Percentiles rank a stretch among this genome's conserved stretches.
Conservation (phyloP, 2,797 vertebrate species). For the Harpagifer antarcticus region DNA sequence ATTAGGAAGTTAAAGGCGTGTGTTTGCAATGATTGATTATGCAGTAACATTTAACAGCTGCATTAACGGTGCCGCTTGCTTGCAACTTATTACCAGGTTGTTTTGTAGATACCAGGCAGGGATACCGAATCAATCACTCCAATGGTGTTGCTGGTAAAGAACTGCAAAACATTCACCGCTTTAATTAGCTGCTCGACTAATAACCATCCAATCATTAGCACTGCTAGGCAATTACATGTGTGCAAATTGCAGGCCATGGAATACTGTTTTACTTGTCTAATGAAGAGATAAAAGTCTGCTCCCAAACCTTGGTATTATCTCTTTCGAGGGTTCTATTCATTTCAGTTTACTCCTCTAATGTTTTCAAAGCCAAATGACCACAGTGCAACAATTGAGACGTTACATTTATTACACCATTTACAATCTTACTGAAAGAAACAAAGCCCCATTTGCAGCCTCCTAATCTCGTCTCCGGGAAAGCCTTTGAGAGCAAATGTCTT, state of each 20-base stretch:
- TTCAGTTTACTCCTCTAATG: neutral
- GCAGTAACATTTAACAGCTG: conserved; percentile 66
- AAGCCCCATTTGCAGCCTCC: conserved; percentile 13
- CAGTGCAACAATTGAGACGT: conserved; percentile 24
- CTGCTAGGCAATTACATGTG: conserved; percentile 63
- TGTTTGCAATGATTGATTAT: conserved; percentile 59
- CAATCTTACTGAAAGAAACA: conserved; percentile 22
- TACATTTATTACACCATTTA: conserved; percentile 32
- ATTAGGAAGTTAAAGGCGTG: conserved; percentile 49
- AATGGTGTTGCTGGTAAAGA: neutral
- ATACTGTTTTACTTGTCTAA: conserved; percentile 66
- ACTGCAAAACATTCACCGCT: conserved; percentile 44
- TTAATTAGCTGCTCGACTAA: conserved; percentile 67
- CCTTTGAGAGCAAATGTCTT: conserved; percentile 46
- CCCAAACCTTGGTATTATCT: conserved; percentile 12
- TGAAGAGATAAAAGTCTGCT: conserved; percentile 61
- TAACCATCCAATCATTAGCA: conserved; percentile 63
- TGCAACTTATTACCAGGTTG: conserved; percentile 52
- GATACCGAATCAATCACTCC: conserved; percentile 52
- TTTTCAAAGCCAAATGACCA: neutral
- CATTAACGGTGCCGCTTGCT: conserved; percentile 52
- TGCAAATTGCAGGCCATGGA: conserved; percentile 65
- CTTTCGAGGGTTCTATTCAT: conserved; percentile 15
- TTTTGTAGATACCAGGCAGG: conserved; percentile 39
- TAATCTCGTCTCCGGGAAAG: conserved; percentile 53